A percentile compares a stretch with the other conserved stretches of the same genome.
Evolutionary conservation across 1,140 invertebrate species (phyloP).

Genomic region (Pseudomyrmex gracilis): DNA sequence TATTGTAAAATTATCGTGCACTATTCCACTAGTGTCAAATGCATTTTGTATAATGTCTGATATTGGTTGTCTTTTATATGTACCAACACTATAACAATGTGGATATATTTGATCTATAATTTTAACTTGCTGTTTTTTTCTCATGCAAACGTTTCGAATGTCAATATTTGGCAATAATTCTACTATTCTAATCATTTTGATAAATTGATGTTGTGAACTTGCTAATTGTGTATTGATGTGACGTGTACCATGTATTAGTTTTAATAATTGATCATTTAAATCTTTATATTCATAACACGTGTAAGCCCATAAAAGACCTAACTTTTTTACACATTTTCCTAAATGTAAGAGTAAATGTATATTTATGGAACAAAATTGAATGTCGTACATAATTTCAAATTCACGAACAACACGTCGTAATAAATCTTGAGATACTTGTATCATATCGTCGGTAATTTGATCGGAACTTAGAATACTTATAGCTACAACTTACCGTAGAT

Average conservation of each 20-base stretch:
- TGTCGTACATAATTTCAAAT: slow-evolving; percentile 17
- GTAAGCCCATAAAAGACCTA: not conserved
- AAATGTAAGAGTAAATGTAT: slow-evolving; percentile 25
- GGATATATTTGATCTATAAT: slow-evolving; percentile 14
- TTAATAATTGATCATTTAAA: slow-evolving; percentile 69
- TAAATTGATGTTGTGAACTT: slow-evolving; percentile 57
- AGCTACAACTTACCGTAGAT: slow-evolving; percentile 6
- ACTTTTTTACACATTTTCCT: slow-evolving; percentile 1
- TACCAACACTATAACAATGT: slow-evolving; percentile 2
- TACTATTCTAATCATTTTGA: slow-evolving; percentile 61
- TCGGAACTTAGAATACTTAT: slow-evolving; percentile 24
- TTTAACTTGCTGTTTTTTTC: slow-evolving; percentile 22
- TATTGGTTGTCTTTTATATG: not conserved
- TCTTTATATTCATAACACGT: slow-evolving; percentile 64
- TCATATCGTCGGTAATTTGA: not conserved
- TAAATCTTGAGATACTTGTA: slow-evolving; percentile 14
- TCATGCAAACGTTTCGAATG: slow-evolving; percentile 3
- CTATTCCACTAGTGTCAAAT: not conserved
- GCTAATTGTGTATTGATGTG: slow-evolving; percentile 71
- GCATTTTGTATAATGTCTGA: not conserved
- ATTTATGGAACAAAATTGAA: slow-evolving; percentile 12
- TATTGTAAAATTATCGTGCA: not conserved
- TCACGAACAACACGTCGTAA: slow-evolving; percentile 28
- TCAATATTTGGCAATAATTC: slow-evolving; percentile 7
- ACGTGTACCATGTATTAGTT: slow-evolving; percentile 65